Evolutionary conservation across 2,113 vertebrate species (phyloP).

Genomic region (Pluvialis apricaria): DNA sequence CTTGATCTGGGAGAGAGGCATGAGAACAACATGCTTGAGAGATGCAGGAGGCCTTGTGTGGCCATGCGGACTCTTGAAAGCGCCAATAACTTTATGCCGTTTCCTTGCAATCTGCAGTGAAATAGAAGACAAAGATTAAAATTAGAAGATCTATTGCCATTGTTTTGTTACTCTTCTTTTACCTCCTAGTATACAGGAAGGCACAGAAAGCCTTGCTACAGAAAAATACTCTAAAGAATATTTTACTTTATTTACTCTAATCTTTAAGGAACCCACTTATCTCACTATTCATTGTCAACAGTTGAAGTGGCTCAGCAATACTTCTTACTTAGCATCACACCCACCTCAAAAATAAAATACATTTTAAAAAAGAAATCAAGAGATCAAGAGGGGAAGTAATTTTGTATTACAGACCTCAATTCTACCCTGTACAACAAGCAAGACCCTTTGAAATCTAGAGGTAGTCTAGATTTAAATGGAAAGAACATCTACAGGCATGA

Average conservation of each 20-base stretch:
- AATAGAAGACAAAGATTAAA: not conserved
- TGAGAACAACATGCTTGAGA: conserved; percentile 92
- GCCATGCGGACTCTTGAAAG: conserved; percentile 90
- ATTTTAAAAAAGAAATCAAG: too few relatives aligned
- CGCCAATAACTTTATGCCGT: conserved; percentile 93
- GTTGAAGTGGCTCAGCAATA: too few relatives aligned
- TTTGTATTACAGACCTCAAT: too few relatives aligned
- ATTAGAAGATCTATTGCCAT: not conserved
- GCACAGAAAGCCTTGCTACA: not conserved
- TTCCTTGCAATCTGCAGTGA: conserved; percentile 89
- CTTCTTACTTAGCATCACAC: too few relatives aligned
- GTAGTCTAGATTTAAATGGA: too few relatives aligned
- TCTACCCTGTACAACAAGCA: too few relatives aligned
- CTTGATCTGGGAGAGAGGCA: conserved; percentile 97
- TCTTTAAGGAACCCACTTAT: not conserved
- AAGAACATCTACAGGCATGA: not conserved
- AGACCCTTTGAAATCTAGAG: too few relatives aligned
- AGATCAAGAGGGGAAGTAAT: too few relatives aligned
- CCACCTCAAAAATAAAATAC: too few relatives aligned
- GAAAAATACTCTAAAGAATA: not conserved
- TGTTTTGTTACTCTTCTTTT: not conserved
- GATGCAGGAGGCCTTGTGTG: conserved; percentile 88
- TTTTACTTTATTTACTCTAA: not conserved
- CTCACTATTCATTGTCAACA: too few relatives aligned
- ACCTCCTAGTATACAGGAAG: not conserved